Evolutionary conservation across 2,113 vertebrate species (phyloP).

Genomic region (Cyphomyrus plagiostoma): DNA sequence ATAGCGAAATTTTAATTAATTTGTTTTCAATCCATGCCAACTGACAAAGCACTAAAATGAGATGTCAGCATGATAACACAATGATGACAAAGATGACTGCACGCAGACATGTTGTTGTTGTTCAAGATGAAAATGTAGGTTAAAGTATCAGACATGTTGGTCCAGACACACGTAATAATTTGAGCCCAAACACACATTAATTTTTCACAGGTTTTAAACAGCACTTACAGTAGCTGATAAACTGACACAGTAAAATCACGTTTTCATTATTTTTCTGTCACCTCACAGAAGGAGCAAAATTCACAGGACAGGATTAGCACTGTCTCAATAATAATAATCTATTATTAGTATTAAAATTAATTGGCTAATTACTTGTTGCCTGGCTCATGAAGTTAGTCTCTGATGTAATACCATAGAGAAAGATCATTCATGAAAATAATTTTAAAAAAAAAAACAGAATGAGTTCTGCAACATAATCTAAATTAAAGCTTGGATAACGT

Average conservation of each 20-base stretch:
- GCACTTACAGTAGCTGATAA: neutral
- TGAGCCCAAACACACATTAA: neutral
- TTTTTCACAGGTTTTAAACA: neutral
- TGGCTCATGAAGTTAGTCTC: neutral
- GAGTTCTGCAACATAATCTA: neutral
- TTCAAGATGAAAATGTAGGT: neutral
- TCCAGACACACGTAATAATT: neutral
- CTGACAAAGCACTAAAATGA: neutral
- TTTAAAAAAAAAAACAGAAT: neutral
- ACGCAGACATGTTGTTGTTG: neutral
- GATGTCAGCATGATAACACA: neutral
- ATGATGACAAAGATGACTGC: neutral
- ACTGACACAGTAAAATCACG: neutral
- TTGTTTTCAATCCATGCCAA: neutral
- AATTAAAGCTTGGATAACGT: neutral
- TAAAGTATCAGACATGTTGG: neutral
- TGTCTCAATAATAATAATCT: neutral
- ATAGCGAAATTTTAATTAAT: neutral
- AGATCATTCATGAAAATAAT: neutral
- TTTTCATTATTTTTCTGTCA: neutral
- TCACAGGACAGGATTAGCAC: neutral
- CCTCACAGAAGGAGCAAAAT: neutral
- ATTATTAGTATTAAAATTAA: neutral
- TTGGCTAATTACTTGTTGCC: neutral
- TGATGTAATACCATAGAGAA: neutral